phyloP scores from a whole-genome alignment of 1,140 invertebrate species.

The Scaptomyza hsui region DNA sequence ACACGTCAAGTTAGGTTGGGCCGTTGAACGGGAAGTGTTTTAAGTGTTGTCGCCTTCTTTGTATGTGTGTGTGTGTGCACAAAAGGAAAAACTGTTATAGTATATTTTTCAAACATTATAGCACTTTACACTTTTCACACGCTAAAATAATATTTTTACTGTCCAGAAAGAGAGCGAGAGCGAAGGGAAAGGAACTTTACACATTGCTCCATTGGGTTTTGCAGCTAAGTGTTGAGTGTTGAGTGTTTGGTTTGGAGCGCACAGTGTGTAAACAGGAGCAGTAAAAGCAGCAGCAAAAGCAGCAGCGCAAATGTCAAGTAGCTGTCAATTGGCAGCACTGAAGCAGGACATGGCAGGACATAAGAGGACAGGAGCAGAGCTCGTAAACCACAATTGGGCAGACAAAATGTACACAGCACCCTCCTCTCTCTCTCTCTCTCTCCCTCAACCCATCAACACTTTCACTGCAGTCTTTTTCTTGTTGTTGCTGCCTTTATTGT shows the following conservation, averaged over 20 bases:
- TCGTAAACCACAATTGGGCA: constrained; percentile 65
- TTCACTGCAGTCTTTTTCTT: constrained; percentile 36
- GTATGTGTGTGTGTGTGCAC: constrained; percentile 26
- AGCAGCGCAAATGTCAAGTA: constrained; percentile 72
- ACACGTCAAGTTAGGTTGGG: constrained; percentile 30
- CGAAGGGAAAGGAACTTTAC: constrained; percentile 10
- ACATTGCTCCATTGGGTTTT: constrained; percentile 51
- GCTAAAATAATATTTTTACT: constrained; percentile 78
- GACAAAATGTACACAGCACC: constrained; percentile 19
- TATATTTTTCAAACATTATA: constrained; percentile 75
- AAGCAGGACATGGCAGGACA: constrained; percentile 15
- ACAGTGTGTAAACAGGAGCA: constrained; percentile 61
- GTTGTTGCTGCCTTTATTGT: constrained; percentile 34
- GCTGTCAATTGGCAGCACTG: constrained; percentile 72
- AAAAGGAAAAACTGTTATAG: constrained; percentile 50
- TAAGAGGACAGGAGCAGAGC: constrained; percentile 1
- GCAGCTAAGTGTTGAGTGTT: not conserved
- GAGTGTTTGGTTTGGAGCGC: constrained; percentile 40
- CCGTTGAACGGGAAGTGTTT: constrained; percentile 44
- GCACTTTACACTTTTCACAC: constrained; percentile 82
- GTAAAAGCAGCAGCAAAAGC: too few species aligned
- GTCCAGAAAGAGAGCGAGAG: constrained; percentile 30
- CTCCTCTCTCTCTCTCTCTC: not conserved
- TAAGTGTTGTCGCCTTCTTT: constrained; percentile 6
- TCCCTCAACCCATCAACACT: constrained; percentile 5